Evolutionary conservation across 2,888 invertebrate genomes (phyloP).

Genomic region (Heliconius hortense): DNA sequence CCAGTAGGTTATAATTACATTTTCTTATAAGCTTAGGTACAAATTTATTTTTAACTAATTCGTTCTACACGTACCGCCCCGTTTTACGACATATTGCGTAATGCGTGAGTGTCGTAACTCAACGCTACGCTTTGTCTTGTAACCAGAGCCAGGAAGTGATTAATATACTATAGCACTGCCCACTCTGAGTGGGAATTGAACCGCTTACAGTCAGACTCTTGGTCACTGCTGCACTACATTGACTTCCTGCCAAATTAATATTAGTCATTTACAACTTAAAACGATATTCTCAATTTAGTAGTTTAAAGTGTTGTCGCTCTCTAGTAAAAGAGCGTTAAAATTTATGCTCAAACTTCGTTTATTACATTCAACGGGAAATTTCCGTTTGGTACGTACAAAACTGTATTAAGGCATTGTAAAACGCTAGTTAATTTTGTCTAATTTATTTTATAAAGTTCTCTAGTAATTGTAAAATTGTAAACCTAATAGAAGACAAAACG

Average conservation of each 20-base stretch:
- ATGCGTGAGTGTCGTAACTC: no score
- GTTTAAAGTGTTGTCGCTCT: neutral
- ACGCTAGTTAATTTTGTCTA: neutral
- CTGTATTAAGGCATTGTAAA: neutral
- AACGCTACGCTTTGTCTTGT: no score
- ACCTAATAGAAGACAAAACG: neutral
- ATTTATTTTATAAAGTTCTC: no score
- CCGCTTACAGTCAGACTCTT: neutral
- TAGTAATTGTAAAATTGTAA: neutral
- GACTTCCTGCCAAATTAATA: neutral
- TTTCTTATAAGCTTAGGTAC: no score
- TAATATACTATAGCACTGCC: no score
- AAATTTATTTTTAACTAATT: no score
- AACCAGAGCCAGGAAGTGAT: no score
- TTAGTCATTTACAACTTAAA: neutral
- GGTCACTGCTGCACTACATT: neutral
- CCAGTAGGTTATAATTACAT: no score
- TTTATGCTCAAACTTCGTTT: neutral
- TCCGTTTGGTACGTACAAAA: neutral
- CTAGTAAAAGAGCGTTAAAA: neutral
- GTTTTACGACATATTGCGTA: no score
- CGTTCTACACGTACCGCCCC: no score
- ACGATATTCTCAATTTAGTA: neutral
- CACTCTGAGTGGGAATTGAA: neutral
- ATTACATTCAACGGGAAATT: neutral